Base-by-base conservation (phyloP, 2,888 invertebrate genomes). In the Synergus itoensis region DNA sequence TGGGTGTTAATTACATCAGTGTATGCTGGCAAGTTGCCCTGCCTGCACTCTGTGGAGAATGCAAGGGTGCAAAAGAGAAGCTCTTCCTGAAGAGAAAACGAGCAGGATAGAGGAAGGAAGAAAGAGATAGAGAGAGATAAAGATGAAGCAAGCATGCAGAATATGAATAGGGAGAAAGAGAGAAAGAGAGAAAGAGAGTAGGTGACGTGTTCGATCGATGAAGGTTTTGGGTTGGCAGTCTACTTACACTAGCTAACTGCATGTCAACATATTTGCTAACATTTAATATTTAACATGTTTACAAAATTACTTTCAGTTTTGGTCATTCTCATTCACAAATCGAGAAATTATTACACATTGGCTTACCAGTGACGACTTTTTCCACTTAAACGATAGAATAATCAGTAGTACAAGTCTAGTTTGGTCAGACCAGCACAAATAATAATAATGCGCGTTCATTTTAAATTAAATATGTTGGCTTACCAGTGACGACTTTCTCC, bases 1-100 rank as follows among this genome's bases (percentile, higher is more conserved):
- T 79, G 86, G 86, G 88, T 89, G 90, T 90, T 89, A 89, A 89
- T 89, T 89, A 89, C 87, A 89, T 90, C 88, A 86, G 86, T 87
- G 88, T 86, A 84, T 87, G 85, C 86, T 89, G 89, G 88, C 89
- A 87, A 82, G 81, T 83, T 87, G 89, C 88, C 88, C 86, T 78
- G 69, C 82, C 78, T 81, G 48, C 79, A 64, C 77, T 57, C 48
- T 69, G n/a, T n/a, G n/a, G 63, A 64, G 9, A 64, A 28, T 36
- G 40, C 9, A 16, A 28, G 8, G 14, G 64, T 14, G 64, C 36
- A 64, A 64, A 64, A 36, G 69, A 81, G 80, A 78, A 77, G 77
- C 79, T 28, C 16, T 40, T 28, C 60, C 48, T 16, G 36, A 65
- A 57, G 69, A 79, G 76, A 57, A 36, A 16, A 77, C 67, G 45